Conservation (phyloP, 2,888 invertebrate species). For the Nymphalis polychloros region DNA sequence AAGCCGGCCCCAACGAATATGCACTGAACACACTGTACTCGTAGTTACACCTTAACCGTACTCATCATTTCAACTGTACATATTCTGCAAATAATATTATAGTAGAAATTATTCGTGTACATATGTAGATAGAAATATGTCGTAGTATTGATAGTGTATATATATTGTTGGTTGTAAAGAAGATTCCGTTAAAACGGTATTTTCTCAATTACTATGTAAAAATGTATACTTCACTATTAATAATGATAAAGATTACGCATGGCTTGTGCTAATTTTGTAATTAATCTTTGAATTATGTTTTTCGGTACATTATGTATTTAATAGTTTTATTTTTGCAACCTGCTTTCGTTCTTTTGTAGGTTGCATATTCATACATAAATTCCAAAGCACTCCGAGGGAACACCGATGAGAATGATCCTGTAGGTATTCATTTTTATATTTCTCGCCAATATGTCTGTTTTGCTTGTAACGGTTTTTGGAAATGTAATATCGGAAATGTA, state of each 20-base stretch:
- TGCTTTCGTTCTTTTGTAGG: slow-evolving; percentile 84
- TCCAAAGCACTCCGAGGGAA: slow-evolving; percentile 68
- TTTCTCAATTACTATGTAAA: neutral
- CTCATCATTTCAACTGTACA: slow-evolving; percentile 4
- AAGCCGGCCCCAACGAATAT: slow-evolving; percentile 66
- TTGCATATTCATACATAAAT: slow-evolving; percentile 82
- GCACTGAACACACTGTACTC: slow-evolving; percentile 21
- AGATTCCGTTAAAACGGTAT: neutral
- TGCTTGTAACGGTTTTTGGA: slow-evolving; percentile 23
- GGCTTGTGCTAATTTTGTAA: slow-evolving; percentile 52
- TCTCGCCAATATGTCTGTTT: slow-evolving; percentile 6
- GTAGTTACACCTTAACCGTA: neutral
- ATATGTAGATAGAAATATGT: neutral
- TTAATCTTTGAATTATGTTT: slow-evolving; percentile 44
- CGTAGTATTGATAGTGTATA: neutral
- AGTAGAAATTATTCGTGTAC: neutral
- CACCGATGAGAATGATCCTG: slow-evolving; percentile 85
- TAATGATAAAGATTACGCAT: slow-evolving; percentile 33
- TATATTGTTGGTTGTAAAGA: neutral
- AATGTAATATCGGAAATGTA: neutral
- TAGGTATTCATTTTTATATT: slow-evolving; percentile 82
- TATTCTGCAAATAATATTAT: slow-evolving; percentile 22
- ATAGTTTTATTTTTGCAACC: slow-evolving; percentile 75
- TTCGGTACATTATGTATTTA: slow-evolving; percentile 43
- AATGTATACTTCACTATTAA: slow-evolving; percentile 9